Base-by-base conservation (phyloP, 2,113 vertebrate species). In the Gallinago paraguaiae region DNA sequence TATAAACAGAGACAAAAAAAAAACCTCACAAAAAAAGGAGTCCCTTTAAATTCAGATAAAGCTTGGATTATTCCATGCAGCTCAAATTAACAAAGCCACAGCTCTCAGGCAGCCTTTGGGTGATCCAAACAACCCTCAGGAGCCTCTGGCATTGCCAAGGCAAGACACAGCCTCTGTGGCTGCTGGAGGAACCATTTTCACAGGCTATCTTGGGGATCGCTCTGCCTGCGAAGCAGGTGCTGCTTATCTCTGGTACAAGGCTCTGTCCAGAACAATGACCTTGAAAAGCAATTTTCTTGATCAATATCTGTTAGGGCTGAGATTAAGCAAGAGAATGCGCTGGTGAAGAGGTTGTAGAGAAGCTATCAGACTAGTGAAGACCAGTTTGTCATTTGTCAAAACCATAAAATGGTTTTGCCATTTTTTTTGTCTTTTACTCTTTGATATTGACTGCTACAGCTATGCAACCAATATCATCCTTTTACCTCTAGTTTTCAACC, bases 221-320 rank as follows among this genome's bases (percentile, higher is more conserved):
- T 54, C 25, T 1, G 1, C 43, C 68, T 19, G 64, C 7, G 1
- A 65, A 93, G 48, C 82, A 9, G 37, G 27, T 13, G 39, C 80
- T 59, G 59, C 95, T 96, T 72, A 78, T 96, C 97, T 94, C 78
- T 33, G 30, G 46, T 45, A 31, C 57, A 64, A 48, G 53, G 54
- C 50, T 84, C 64, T 75, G 76, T 57, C 57, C 82, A 18, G 33
- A 75, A 63, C 11, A 4, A 82, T 37, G 70, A 96, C 97, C 97
- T 97, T 97, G 96, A 95, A 83, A 97, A 96, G 95, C 94, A 96
- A 97, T 97, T 98, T 95, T 82, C 70, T 63, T 65, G 97, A 97
- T 98, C 93, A 64, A 94, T 98, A 90, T 97, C 96, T 96, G 67
- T 64, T 54, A 83, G 78, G 85, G 48, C 57, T 78, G 45, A 93